Evolutionary conservation across 2,888 invertebrate genomes (phyloP).

Genomic region (Tachina grossa): DNA sequence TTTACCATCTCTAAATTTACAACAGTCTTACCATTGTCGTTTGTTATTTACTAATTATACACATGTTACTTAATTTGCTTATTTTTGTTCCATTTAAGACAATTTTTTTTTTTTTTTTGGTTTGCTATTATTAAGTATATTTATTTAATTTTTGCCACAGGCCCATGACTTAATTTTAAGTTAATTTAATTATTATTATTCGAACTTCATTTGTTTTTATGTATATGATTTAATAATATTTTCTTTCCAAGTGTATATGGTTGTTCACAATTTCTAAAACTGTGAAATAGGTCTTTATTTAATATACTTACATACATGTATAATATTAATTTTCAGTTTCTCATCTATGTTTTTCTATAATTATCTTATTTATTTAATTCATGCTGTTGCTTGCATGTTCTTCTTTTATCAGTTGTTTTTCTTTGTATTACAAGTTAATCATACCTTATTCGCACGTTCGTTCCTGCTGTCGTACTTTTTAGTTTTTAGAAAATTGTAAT

Average conservation of each 20-base stretch:
- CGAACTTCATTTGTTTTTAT: no score
- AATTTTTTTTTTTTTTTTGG: no score
- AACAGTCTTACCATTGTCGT: no score
- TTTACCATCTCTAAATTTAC: no score
- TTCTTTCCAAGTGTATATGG: not conserved
- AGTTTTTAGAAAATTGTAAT: slow-evolving; percentile 3
- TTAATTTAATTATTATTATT: no score
- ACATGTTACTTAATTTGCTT: no score
- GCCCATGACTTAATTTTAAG: no score
- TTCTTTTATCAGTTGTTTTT: slow-evolving; percentile 25
- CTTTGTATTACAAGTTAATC: slow-evolving; percentile 39
- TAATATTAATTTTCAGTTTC: slow-evolving; percentile 40
- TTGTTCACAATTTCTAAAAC: not conserved
- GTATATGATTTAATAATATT: not conserved
- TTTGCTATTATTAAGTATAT: no score
- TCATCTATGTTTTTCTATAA: not conserved
- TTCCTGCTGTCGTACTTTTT: slow-evolving; percentile 12
- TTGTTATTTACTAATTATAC: no score
- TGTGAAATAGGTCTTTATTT: slow-evolving; percentile 53
- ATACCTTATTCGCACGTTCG: slow-evolving; percentile 50
- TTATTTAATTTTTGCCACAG: no score
- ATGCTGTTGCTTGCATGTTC: slow-evolving; percentile 51
- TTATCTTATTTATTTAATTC: slow-evolving; percentile 15
- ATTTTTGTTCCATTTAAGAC: no score
- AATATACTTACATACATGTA: not conserved